Percentiles rank a stretch among this genome's conserved stretches.
These are phyloP conservation scores for Luidia sarsii DNA, from an alignment of 53 echinoderm and acorn worm genomes.

Conservation along the genomic window DNA sequence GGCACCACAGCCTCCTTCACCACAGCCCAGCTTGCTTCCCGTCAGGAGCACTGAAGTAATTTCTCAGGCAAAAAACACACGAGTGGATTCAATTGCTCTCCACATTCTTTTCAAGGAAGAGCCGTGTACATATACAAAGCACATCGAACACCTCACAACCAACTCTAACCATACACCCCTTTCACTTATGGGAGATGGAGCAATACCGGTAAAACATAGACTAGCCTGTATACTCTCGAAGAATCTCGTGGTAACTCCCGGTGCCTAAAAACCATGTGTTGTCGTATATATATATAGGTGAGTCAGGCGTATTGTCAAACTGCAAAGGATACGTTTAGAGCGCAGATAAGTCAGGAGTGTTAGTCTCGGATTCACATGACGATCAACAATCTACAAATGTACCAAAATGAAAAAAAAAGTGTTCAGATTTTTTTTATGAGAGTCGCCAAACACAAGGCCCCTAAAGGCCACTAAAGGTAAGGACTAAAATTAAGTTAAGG, in stretches of 20 bases:
- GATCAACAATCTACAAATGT: constrained; percentile 60
- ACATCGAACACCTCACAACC: neutral
- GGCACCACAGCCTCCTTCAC: too few species aligned
- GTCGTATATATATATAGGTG: neutral
- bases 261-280: neutral
- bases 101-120: neutral
- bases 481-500: too few species aligned
- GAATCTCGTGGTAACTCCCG: neutral
- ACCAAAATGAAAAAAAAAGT: neutral
- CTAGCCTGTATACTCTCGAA: neutral
- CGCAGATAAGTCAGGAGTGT: constrained; percentile 66
- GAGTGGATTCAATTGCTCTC: neutral
- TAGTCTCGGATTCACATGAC: constrained; percentile 64
- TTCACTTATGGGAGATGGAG: neutral
- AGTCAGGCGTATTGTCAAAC: neutral
- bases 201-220: neutral
- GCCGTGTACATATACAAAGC: neutral
- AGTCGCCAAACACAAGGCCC: too few species aligned
- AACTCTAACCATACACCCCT: neutral
- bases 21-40: constrained; percentile 90
- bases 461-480: too few species aligned
- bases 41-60: constrained; percentile 72
- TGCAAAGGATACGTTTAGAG: constrained; percentile 77
- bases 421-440: too few species aligned
- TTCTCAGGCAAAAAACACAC: neutral